Base-by-base conservation (phyloP, 2,113 vertebrate species). In the Polypterus senegalus region DNA sequence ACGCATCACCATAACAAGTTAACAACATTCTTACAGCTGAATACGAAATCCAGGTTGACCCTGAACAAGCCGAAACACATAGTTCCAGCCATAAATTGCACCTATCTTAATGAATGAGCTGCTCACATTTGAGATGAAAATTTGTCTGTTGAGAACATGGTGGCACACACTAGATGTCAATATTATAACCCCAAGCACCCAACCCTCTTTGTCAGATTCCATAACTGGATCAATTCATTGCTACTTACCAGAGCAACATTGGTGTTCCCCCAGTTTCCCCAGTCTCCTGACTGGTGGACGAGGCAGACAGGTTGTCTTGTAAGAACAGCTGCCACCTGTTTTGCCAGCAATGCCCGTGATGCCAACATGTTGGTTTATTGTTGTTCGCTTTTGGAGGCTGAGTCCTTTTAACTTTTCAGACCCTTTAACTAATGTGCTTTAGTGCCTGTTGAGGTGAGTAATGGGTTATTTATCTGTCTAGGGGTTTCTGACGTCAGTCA, bases 241-340 rank as follows among this genome's bases (percentile, higher is more conserved):
- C 27, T 27, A 54, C 78, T 79, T 70, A 84, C 81, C 82, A 83
- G 67, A 48, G 82, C 80, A 56, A 83, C 9, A 11, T 82, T 84
- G 71, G 77, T 79, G 56, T 81, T 82, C 6, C 83, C 81, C 82
- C 78, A 81, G 77, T 80, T 82, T 54, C 78, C 81, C 67, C 76
- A 74, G 67, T 83, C 77, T 48, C 67, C 65, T 6, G 74, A 75
- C 0, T 81, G 80, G 67, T 83, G 81, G 59, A 73, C 70, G 48
- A 81, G 77, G 69, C 79, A 79, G 58, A 71, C 78, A 1, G 83
- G 74, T 71, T 82, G 79, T 6, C 74, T 79, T 49, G 63, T 61
- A 3, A 83, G 67, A 53, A 70, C 62, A 10, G 69, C 57, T 63
- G 79, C 62, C 1, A 74, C 73, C 57, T 77, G 70, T 63, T 80